These are phyloP conservation scores for Tragelaphus buxtoni DNA, from an alignment of 2,113 vertebrate genomes.

Conservation along the genomic window DNA sequence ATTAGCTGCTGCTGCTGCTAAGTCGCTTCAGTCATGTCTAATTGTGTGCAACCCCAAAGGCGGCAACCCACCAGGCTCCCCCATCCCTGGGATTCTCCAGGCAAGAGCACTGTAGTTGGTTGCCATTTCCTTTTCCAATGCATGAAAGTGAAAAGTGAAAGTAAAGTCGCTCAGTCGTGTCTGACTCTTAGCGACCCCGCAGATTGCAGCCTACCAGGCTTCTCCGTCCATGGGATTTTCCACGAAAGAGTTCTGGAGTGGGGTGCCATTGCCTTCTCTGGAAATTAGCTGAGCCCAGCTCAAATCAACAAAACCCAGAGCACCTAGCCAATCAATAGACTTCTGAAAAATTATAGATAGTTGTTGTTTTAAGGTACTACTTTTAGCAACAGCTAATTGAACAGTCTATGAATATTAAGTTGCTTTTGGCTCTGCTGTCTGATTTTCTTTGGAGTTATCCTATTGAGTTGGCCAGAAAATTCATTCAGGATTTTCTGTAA, in stretches of 20 bases:
- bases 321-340: background rate
- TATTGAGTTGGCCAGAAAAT: background rate
- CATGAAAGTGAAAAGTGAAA: background rate
- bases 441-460: background rate
- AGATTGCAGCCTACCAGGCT: no score
- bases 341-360: background rate
- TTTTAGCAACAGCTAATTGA: background rate
- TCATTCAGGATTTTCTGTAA: background rate
- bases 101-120: no score
- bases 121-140: background rate
- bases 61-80: rapidly evolving
- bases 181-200: no score
- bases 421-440: background rate
- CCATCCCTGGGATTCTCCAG: no score
- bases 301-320: background rate
- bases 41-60: background rate
- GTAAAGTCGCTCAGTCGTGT: background rate
- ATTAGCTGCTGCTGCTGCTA: background rate
- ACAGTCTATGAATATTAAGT: background rate
- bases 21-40: rapidly evolving
- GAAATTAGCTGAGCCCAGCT: background rate
- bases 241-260: background rate
- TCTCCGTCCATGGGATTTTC: background rate
- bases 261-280: background rate
- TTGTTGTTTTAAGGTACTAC: background rate